Percentiles rank a stretch among this genome's conserved stretches.
Conservation (phyloP, 2,113 vertebrate species). For the Acanthisitta chloris region DNA sequence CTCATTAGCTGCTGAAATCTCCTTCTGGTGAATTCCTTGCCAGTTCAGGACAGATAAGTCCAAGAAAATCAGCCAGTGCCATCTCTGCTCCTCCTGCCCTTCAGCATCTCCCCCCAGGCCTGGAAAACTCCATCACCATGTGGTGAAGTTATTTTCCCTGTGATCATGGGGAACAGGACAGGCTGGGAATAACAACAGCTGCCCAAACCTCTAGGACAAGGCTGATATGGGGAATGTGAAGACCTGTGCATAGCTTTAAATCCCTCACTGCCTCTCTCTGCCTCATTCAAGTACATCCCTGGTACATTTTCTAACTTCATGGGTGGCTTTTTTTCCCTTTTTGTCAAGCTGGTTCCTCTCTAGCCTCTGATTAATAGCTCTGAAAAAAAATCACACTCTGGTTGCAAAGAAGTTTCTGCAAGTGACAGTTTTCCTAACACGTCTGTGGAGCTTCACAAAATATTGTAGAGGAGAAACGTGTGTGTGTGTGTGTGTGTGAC, state of each 20-base stretch:
- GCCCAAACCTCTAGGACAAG: not conserved
- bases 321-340: not conserved
- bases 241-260: accelerated
- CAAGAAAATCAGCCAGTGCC: not conserved
- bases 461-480: not conserved
- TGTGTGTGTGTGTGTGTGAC: not conserved
- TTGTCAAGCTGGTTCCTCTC: not conserved
- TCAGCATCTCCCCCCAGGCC: not conserved
- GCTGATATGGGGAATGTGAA: not conserved
- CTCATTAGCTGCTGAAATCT: not conserved
- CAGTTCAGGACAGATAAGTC: not conserved
- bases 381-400: slow-evolving; percentile 1
- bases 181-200: not conserved
- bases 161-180: not conserved
- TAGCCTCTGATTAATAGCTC: not conserved
- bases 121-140: accelerated
- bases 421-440: slow-evolving; percentile 63
- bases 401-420: slow-evolving; percentile 34
- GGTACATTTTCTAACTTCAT: accelerated
- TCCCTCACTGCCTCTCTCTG: not conserved
- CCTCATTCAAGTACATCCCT: accelerated
- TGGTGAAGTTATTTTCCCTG: not conserved
- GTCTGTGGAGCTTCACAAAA: slow-evolving; percentile 19
- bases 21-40: not conserved
- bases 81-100: not conserved